These are phyloP conservation scores for Heliconius hermathena DNA, from an alignment of 1,140 invertebrate genomes.

Conservation along the genomic window DNA sequence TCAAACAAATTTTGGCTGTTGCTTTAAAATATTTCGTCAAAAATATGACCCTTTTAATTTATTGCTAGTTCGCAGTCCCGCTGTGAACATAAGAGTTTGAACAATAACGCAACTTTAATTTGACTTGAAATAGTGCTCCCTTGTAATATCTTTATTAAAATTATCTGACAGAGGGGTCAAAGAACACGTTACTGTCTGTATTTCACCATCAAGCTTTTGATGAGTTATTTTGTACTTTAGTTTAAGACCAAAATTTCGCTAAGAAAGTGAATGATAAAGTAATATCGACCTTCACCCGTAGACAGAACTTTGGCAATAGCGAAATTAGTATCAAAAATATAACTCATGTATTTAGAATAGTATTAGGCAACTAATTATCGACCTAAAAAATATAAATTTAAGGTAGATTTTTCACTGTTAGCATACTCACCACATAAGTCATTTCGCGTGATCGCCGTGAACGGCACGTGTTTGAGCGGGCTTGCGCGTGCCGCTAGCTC, in stretches of 20 bases:
- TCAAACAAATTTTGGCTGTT: not conserved
- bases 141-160: slow-evolving; percentile 72
- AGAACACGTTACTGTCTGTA: slow-evolving; percentile 68
- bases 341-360: slow-evolving; percentile 37
- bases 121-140: slow-evolving; percentile 68
- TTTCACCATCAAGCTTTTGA: slow-evolving; percentile 67
- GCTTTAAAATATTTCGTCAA: slow-evolving; percentile 25
- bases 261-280: slow-evolving; percentile 33
- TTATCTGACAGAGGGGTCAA: slow-evolving; percentile 71
- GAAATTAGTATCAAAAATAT: slow-evolving; percentile 45
- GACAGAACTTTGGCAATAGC: slow-evolving; percentile 60
- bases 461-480: slow-evolving; percentile 76
- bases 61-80: slow-evolving; percentile 45
- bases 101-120: slow-evolving; percentile 75
- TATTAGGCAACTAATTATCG: not conserved
- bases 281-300: slow-evolving; percentile 56
- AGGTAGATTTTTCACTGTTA: slow-evolving; percentile 38
- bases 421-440: slow-evolving; percentile 6
- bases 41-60: slow-evolving; percentile 48
- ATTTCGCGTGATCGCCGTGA: slow-evolving; percentile 34
- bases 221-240: slow-evolving; percentile 63
- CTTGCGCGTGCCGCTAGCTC: slow-evolving; percentile 75
- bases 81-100: slow-evolving; percentile 50
- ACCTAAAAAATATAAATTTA: slow-evolving; percentile 18
- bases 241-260: slow-evolving; percentile 58